Evolutionary conservation across 2,888 invertebrate species (phyloP).

Genomic region (Malachius bipustulatus): DNA sequence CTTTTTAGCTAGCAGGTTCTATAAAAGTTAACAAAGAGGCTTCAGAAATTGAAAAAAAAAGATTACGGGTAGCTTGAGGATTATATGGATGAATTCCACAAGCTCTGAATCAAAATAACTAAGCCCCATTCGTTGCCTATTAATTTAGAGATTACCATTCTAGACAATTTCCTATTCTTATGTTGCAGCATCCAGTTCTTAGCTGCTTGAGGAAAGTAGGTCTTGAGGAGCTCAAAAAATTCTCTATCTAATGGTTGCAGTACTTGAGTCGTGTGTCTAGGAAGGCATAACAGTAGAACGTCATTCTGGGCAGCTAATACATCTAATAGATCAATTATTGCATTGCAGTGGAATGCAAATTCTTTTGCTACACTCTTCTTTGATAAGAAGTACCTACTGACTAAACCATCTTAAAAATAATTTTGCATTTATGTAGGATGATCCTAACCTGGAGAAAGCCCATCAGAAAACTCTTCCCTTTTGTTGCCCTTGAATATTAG

Average conservation of each 20-base stretch:
- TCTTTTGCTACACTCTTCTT: constrained; percentile 9
- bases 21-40: constrained; percentile 3
- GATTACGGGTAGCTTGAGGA: constrained; percentile 14
- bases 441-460: constrained; percentile 8
- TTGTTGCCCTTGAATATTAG: neutral
- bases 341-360: constrained; percentile 8
- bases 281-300: constrained; percentile 10
- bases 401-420: constrained; percentile 9
- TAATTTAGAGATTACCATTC: constrained; percentile 9
- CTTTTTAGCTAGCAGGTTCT: constrained; percentile 1
- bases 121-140: constrained; percentile 12
- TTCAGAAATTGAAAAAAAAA: constrained; percentile 12
- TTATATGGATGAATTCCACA: constrained; percentile 12
- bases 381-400: constrained; percentile 1
- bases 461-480: constrained; percentile 9
- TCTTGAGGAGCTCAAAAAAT: constrained; percentile 7
- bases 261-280: constrained; percentile 15
- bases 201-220: constrained; percentile 6
- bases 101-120: constrained; percentile 13
- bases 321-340: constrained; percentile 9
- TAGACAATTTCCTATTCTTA: constrained; percentile 9
- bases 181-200: constrained; percentile 10
- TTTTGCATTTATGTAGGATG: constrained; percentile 9
- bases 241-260: constrained; percentile 10
- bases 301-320: constrained; percentile 5